phyloP scores from a whole-genome alignment of 2,113 vertebrate genomes.

The Empidonax alnorum region DNA sequence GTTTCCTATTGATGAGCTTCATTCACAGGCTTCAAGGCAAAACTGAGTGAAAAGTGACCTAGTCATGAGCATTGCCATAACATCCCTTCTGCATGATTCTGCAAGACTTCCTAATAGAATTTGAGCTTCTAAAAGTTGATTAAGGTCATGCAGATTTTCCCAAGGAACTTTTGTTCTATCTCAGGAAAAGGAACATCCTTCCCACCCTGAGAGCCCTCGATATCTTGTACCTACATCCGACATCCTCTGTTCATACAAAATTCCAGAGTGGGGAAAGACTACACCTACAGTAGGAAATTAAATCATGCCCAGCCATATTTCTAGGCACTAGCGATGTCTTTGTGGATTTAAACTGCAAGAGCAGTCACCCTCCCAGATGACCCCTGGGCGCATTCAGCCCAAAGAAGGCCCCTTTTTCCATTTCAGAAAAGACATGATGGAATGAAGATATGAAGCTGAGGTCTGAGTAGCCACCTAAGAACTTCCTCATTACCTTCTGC shows the following conservation, averaged over 20 bases:
- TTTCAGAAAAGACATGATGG: background rate
- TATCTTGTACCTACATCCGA: background rate
- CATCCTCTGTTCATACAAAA: background rate
- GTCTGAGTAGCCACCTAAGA: background rate
- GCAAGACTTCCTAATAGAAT: background rate
- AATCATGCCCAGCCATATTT: background rate
- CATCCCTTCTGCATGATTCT: rapidly evolving
- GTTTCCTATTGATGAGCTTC: background rate
- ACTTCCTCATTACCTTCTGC: background rate
- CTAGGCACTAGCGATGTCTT: background rate
- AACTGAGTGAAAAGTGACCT: background rate
- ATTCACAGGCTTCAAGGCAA: background rate
- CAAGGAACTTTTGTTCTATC: background rate
- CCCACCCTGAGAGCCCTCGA: background rate
- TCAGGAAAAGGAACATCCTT: conserved; percentile 21
- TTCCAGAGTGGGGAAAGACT: background rate
- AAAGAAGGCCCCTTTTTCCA: background rate
- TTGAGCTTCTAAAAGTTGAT: background rate
- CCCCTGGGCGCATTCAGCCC: background rate
- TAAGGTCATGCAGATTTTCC: background rate
- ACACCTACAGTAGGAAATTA: background rate
- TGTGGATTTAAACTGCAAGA: background rate
- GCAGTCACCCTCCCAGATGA: background rate
- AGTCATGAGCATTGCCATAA: background rate
- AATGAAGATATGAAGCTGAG: background rate